phyloP scores from a whole-genome alignment of 2,113 vertebrate genomes.

The Toxotes chatareus region DNA sequence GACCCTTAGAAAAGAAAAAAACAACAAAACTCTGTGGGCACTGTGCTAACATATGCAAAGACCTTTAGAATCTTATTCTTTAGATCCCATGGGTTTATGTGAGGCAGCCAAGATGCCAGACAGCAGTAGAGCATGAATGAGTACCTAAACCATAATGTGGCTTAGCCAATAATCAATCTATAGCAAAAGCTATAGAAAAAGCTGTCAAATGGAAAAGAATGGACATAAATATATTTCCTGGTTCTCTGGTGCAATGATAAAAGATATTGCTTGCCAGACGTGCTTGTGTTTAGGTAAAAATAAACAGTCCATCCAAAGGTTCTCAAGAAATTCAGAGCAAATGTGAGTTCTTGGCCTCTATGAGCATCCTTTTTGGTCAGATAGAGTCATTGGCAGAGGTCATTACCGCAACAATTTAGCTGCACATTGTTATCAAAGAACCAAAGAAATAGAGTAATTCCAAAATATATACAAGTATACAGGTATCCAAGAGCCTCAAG shows the following conservation, averaged over 20 bases:
- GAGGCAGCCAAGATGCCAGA: neutral
- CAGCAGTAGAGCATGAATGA: neutral
- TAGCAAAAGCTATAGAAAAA: neutral
- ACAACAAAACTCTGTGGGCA: neutral
- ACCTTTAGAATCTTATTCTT: constrained; percentile 3
- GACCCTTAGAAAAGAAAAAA: neutral
- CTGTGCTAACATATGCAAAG: neutral
- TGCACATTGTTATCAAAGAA: neutral
- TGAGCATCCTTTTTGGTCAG: too few relatives aligned
- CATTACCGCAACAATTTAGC: neutral
- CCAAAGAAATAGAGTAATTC: neutral
- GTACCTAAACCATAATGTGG: neutral
- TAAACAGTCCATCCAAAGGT: neutral
- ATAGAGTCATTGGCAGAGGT: neutral
- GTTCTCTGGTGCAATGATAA: neutral
- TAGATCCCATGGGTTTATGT: neutral
- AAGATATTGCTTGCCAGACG: neutral
- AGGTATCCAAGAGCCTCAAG: too few relatives aligned
- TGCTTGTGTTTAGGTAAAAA: neutral
- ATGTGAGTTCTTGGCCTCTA: too few relatives aligned
- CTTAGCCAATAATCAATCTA: neutral
- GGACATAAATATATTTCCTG: neutral
- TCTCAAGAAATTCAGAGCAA: neutral
- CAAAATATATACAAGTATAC: too few relatives aligned
- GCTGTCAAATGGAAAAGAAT: constrained; percentile 1